Base-by-base conservation (phyloP, 2,888 invertebrate species). In the Tridacna gigas region DNA sequence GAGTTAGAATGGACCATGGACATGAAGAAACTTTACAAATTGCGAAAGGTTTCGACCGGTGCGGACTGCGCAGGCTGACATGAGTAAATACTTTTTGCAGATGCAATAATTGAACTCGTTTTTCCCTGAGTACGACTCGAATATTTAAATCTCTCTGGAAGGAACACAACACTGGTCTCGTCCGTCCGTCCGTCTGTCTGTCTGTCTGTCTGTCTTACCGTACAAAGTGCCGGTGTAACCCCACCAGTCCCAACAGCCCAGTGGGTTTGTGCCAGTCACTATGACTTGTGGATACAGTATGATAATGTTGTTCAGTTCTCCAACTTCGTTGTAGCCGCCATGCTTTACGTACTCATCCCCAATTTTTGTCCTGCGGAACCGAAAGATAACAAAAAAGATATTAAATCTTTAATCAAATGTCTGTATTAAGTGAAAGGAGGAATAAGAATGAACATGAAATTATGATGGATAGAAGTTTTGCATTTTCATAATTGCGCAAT, bases 191-290 rank as follows among this genome's bases (percentile, higher is more conserved):
- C 7, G 37, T 37, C 37, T 37, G 37, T 37, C 37, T 37, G 37
- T 37, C 37, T 37, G 37, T 37, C 37, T 37, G 37, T 37, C 37
- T 37, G 37, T 79, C 79, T 78, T 86, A 91, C 91, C 90, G 79
- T 88, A 92, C 20, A 84, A 69, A 11, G 75, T 12, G 7, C 90
- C 91, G 0, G 90, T 91, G 71, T 91, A 93, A 7, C 91, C 93
- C 82, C 86, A 91, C 92, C 93, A 92, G 76, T 93, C 93, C 92
- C 92, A 93, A 82, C 92, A 93, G 0, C 93, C 92, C n/a, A 89
- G 78, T 12, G 84, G 88, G 66, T 93, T 93, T 11, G 86, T 73
- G 0, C 79, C 28, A 5, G 81, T 22, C 9, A 82, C 51, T 15
- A 76, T 84, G 18, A 83, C 88, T 80, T 93, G 93, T 25, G 93